Conservation (phyloP, 2,797 vertebrate species). For the Poeciliopsis paucimaculata region DNA sequence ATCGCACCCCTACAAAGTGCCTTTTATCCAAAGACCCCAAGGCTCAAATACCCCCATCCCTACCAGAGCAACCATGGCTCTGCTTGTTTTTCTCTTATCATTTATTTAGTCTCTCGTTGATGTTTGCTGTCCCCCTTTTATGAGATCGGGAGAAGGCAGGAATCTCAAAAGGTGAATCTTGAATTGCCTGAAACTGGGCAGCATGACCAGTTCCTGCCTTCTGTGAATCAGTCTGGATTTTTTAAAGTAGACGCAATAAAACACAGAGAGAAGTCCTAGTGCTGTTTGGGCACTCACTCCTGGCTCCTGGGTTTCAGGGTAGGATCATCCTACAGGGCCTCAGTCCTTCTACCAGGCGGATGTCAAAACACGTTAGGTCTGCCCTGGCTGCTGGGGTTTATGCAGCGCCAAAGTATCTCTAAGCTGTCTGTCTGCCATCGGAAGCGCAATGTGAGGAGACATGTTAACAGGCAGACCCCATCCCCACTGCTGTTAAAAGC, state of each 20-base stretch:
- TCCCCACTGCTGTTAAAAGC: slow-evolving; percentile 79
- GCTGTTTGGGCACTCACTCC: slow-evolving; percentile 52
- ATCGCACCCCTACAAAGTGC: slow-evolving; percentile 92
- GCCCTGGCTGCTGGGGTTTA: slow-evolving; percentile 65
- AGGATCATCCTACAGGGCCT: slow-evolving; percentile 77
- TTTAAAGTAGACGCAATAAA: slow-evolving; percentile 56
- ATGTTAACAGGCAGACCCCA: slow-evolving; percentile 78
- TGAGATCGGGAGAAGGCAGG: slow-evolving; percentile 88
- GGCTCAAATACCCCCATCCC: slow-evolving; percentile 79
- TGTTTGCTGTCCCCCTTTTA: slow-evolving; percentile 90
- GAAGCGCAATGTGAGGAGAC: slow-evolving; percentile 80
- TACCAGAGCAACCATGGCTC: slow-evolving; percentile 86
- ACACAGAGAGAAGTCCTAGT: slow-evolving; percentile 62
- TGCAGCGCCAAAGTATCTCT: slow-evolving; percentile 70
- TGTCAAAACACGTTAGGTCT: slow-evolving; percentile 77
- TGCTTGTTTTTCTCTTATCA: slow-evolving; percentile 84
- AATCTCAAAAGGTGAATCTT: slow-evolving; percentile 86
- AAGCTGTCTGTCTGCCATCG: slow-evolving; percentile 73
- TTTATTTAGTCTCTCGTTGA: slow-evolving; percentile 86
- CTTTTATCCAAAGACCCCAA: slow-evolving; percentile 91
- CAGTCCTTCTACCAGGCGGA: slow-evolving; percentile 72
- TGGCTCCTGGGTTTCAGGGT: slow-evolving; percentile 70
- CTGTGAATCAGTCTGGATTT: slow-evolving; percentile 69
- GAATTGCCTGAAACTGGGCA: slow-evolving; percentile 73
- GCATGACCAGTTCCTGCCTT: slow-evolving; percentile 28